Evolutionary conservation across 1,140 invertebrate genomes (phyloP), one percentile per base, ranked within the genome.

Genomic region (Anastrepha obliqua): DNA sequence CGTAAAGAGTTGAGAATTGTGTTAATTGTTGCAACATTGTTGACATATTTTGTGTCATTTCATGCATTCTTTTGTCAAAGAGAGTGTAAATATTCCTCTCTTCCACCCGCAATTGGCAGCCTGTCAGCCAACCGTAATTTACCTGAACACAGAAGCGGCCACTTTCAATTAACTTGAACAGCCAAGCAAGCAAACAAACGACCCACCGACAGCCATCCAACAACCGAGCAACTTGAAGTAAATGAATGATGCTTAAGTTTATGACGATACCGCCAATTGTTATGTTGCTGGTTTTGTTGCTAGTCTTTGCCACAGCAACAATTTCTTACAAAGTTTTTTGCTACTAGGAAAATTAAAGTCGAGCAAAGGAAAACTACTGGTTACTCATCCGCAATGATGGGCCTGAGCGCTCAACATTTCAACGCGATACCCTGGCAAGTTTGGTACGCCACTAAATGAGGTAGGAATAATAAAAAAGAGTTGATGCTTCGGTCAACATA

Each of bases 21-120:
- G 47, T n/a, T n/a, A 81, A 81, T 81, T 51, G 74, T n/a, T 47
- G 74, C 74, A 81, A 81, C 74, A 81, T 81, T 81, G 74, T 81
- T 47, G 74, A 2, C 44, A 29, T n/a, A 81, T 81, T 81, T 81
- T 55, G 74, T 58, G 70, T 17, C n/a, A 55, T 81, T 55, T 15
- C 44, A 44, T 6, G n/a, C 70, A 29, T 42, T 47, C 42, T n/a
- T 74, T 3, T 11, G 13, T 6, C 70, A 74, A 39, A 39, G 42
- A 17, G 67, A 44, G 47, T 51, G 74, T 7, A 8, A 20, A 11
- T 11, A 17, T 17, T 13, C 17, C 4, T 2, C 74, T 47, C 74
- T 55, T 81, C 17, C 64, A 7, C 5, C 6, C 11, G n/a, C 60
- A 62, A n/a, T 4, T 15, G 47, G 20, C 47, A 15, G 15, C 1